Base-by-base conservation (phyloP, 1,140 invertebrate genomes). In the Ganaspis sp. region DNA sequence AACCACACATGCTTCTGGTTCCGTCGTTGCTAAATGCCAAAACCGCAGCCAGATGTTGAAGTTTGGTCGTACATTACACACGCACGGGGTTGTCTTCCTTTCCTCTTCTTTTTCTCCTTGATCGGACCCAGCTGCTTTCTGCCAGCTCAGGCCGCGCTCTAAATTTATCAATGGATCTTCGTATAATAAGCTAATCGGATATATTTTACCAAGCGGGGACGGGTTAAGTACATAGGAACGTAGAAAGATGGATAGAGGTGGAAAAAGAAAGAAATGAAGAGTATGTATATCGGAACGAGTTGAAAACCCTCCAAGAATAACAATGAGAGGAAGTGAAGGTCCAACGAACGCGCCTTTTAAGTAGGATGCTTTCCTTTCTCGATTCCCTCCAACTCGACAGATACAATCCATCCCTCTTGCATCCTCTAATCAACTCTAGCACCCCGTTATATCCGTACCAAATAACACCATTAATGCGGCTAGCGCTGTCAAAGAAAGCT, bases 321-420 rank as follows among this genome's bases (percentile, higher is more conserved):
- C 83, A 85, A 85, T 85, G 83, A 83, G 71, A 85, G 83, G 83
- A 85, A 85, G 83, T 85, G 82, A 85, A 85, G 83, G 80, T 85
- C 83, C 81, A 83, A 85, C 79, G 83, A 85, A 74, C 81, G 83
- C 83, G 79, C 81, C 78, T 84, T 83, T 80, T 78, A 83, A 72
- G 78, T 76, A 75, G 75, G 79, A 45, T 72, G 78, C 54, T 71
- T 71, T 76, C 75, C 78, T 71, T 76, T 77, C 77, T 73, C 81
- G 72, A 81, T 81, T 78, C 76, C 80, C 75, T 80, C 74, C 71
- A 74, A 72, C 73, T 78, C 49, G 78, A 72, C 74, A 83, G 82
- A 83, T 83, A 81, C 77, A 70, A 83, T 83, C 82, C 80, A 75
- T 83, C 82, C 78, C 80, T 80, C 78, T 80, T 73, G 80, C 82